Conservation (phyloP, 2,113 vertebrate genomes). For the Kryptolebias marmoratus region DNA sequence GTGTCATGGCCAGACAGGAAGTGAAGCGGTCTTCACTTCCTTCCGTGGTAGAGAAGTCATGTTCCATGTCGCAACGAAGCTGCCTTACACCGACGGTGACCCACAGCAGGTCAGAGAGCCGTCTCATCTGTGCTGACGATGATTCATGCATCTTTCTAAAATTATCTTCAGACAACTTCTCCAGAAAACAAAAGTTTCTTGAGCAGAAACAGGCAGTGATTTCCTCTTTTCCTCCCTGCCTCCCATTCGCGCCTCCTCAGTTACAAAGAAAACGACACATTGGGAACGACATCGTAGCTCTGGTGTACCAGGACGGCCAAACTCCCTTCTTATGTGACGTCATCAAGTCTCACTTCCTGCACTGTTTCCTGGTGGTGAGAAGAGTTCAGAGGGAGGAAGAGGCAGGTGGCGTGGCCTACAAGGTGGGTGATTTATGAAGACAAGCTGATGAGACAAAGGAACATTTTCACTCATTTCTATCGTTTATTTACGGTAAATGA, state of each 20-base stretch:
- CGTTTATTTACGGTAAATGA: no score
- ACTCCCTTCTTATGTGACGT: slow-evolving; percentile 88
- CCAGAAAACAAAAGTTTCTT: neutral
- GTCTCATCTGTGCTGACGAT: neutral
- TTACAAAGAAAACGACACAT: slow-evolving; percentile 93
- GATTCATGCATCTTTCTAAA: neutral
- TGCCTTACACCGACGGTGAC: slow-evolving; percentile 90
- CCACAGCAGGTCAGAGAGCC: slow-evolving; percentile 84
- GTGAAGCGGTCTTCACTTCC: slow-evolving; percentile 87
- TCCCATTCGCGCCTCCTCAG: slow-evolving; percentile 59
- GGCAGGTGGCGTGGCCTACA: slow-evolving; percentile 63
- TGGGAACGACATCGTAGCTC: slow-evolving; percentile 91
- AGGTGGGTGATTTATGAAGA: slow-evolving; percentile 54
- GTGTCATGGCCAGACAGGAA: slow-evolving; percentile 89
- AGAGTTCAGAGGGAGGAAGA: slow-evolving; percentile 68
- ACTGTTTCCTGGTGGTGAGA: slow-evolving; percentile 89
- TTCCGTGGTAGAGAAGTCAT: slow-evolving; percentile 90
- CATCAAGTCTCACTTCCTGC: slow-evolving; percentile 91
- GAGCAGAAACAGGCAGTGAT: neutral
- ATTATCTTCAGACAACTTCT: neutral
- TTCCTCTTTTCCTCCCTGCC: neutral
- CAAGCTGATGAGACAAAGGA: no score
- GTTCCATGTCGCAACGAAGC: slow-evolving; percentile 91
- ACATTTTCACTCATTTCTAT: no score
- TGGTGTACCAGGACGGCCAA: slow-evolving; percentile 89